Base-by-base conservation (phyloP, 2,113 vertebrate species). In the Xenopus borealis region DNA sequence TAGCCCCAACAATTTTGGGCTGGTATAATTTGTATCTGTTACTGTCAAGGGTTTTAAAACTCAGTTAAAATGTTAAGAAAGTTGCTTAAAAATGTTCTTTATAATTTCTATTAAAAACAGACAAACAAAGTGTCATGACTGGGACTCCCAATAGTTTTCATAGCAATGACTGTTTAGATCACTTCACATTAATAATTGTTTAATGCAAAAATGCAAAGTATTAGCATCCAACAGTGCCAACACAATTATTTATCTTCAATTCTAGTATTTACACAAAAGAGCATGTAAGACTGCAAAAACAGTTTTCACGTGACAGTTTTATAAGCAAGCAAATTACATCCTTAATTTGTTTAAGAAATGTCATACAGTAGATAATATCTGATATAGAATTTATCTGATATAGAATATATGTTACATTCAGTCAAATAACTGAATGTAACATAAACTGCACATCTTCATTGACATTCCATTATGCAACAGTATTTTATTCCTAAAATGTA, bases 1-100 rank as follows among this genome's bases (percentile, higher is more conserved):
- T 94, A 93, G 93, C 94, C 93, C 91, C 93, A 94, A 94, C 91
- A 91, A 94, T 94, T 95, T 93, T 88, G 89, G 88, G 87, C 85
- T 90, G 88, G 83, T 93, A 83, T 89, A 92, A 92, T 95, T 94
- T 93, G 89, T 94, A 92, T 93, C 88, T 90, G 89, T 93, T 93
- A 92, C 94, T 92, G 91, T 94, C 91, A 91, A 87, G 85, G 84
- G 86, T 89, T 88, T 27, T 91, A 88, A 92, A 92, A 92, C 88
- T 86, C 91, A 86, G 84, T 78, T 86, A 87, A 90, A 88, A 90
- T 89, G 85, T 85, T 87, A 62, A 80, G 84, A 88, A 86, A 85
- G 80, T 81, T 78, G 78, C 79, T 74, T 77, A 71, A 85, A 86
- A 86, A 87, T 88, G 82, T 81, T 86, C 76, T 82, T 81, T 87